Conservation (phyloP, 2,888 invertebrate genomes). For the Prenolepis imparis region DNA sequence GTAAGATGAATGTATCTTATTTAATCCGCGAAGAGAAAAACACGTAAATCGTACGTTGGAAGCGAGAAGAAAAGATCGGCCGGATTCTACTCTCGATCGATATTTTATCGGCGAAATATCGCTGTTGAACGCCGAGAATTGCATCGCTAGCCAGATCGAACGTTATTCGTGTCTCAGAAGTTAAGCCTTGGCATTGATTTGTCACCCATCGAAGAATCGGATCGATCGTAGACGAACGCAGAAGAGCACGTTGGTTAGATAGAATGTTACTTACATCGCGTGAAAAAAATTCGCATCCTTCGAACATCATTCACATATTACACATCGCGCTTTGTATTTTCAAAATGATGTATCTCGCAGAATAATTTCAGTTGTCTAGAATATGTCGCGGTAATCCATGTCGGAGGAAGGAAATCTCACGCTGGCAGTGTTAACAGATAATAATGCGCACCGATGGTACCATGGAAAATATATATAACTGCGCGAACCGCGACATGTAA, state of each 20-base stretch:
- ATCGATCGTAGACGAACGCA: conserved; percentile 35
- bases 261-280: conserved; percentile 29
- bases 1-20: conserved; percentile 19
- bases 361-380: conserved; percentile 44
- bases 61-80: not conserved
- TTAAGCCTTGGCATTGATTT: conserved; percentile 44
- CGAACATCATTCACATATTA: conserved; percentile 43
- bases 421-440: conserved; percentile 45
- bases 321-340: conserved; percentile 45
- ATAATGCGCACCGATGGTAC: conserved; percentile 38
- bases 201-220: conserved; percentile 34
- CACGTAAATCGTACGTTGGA: not conserved
- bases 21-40: not conserved
- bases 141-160: conserved; percentile 30
- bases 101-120: conserved; percentile 32
- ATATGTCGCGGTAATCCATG: conserved; percentile 32
- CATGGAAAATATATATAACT: conserved; percentile 32
- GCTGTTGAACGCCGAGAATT: conserved; percentile 15
- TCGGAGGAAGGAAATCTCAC: conserved; percentile 20
- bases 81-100: not conserved
- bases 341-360: conserved; percentile 31
- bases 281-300: conserved; percentile 31
- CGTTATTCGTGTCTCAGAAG: conserved; percentile 29
- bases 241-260: conserved; percentile 10
- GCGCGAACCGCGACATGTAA: conserved; percentile 13